Evolutionary conservation across 2,797 vertebrate genomes (phyloP), one percentile per base, ranked within the genome.

Genomic region (Hoplostethus atlanticus): DNA sequence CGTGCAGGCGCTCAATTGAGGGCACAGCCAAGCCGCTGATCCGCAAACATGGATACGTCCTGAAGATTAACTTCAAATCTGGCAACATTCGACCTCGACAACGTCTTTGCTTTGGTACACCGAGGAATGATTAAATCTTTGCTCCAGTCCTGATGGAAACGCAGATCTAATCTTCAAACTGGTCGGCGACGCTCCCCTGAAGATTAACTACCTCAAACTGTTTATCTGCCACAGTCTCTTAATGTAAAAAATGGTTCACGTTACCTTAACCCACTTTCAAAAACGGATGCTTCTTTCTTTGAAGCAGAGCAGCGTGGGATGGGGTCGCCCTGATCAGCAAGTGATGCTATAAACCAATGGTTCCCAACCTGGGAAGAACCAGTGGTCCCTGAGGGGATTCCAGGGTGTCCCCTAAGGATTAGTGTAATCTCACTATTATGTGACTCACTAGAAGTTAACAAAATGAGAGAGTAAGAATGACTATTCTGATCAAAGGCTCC

Each of bases 51-150:
- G 93, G 93, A 93, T 94, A 89, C 91, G 84, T 87, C 90, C 91
- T 87, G 85, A 90, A 93, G 94, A 95, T 95, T 94, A 95, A 94
- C 92, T 92, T 90, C 86, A 94, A 95, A 94, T 95, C 93, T 94
- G 92, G 87, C 89, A 87, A 79, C 93, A 83, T 80, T 89, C 92
- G 92, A 94, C 91, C 93, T 87, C 91, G 59, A 92, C 92, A 93
- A 92, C 91, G 89, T 94, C 92, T 94, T 93, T 93, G 92, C 89
- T 92, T 90, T 78, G 84, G 88, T 92, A 93, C 94, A 94, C 90
- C 88, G 92, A 94, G 93, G 91, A 94, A 92, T 93, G 93, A 95
- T 95, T 95, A 93, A 94, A 94, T 95, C 89, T 94, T 92, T 87
- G 90, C 90, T 84, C 77, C 88, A 79, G 88, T 90, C 87, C 91